These are phyloP conservation scores for Lampropteryx suffumata DNA, from an alignment of 2,888 invertebrate species.

Conservation along the genomic window DNA sequence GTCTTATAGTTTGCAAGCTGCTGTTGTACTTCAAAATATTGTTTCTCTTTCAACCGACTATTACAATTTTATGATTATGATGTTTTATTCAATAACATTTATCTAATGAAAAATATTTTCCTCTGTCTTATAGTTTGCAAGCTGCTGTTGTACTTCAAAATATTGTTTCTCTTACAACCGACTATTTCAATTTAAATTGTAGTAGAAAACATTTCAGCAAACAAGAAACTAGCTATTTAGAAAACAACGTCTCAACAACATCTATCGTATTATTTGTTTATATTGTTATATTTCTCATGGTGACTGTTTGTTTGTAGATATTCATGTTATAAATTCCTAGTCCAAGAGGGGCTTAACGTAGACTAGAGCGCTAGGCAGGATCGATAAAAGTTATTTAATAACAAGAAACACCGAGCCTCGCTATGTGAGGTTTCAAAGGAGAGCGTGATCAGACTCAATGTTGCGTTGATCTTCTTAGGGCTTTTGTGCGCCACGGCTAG, in stretches of 20 bases:
- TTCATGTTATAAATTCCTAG: constrained; percentile 47
- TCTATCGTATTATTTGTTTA: constrained; percentile 1
- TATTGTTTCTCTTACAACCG: constrained; percentile 10
- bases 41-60: constrained; percentile 7
- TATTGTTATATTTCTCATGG: constrained; percentile 33
- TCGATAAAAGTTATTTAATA: constrained; percentile 80
- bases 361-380: constrained; percentile 49
- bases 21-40: constrained; percentile 18
- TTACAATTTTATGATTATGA: no score
- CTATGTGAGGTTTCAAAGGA: constrained; percentile 41
- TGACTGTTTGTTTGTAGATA: constrained; percentile 35
- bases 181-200: no score
- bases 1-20: constrained; percentile 7
- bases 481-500: background rate
- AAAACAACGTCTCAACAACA: no score
- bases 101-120: constrained; percentile 9
- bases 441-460: constrained; percentile 49
- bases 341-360: constrained; percentile 39
- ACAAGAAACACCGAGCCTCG: constrained; percentile 62
- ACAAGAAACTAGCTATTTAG: no score
- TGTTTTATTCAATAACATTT: constrained; percentile 7
- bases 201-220: no score
- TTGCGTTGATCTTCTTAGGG: constrained; percentile 31
- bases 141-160: constrained; percentile 16
- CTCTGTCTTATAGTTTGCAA: constrained; percentile 6